Evolutionary conservation across 2,797 vertebrate species (phyloP).

Genomic region (Sarcoramphus papa): DNA sequence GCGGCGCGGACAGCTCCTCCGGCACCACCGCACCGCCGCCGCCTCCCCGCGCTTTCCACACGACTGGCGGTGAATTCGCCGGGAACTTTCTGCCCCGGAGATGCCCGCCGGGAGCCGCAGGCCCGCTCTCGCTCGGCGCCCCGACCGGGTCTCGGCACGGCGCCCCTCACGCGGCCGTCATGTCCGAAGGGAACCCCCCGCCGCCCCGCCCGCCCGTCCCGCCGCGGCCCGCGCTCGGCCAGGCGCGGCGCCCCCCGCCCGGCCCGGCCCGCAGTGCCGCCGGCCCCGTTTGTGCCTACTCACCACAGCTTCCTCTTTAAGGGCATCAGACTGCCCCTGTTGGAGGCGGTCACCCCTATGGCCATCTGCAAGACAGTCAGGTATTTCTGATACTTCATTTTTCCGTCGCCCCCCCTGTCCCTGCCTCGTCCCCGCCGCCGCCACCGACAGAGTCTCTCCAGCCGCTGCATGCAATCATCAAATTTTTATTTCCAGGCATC

Average conservation of each 20-base stretch:
- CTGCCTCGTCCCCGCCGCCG: slow-evolving; percentile 83
- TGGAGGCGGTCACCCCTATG: slow-evolving; percentile 96
- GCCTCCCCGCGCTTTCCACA: neutral
- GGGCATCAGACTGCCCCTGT: slow-evolving; percentile 95
- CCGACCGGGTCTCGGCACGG: neutral
- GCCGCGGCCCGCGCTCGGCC: neutral
- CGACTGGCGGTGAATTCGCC: neutral
- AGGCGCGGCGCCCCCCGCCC: neutral
- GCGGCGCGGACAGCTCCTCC: slow-evolving; percentile 11
- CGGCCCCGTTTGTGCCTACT: slow-evolving; percentile 77
- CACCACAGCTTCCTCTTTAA: slow-evolving; percentile 97
- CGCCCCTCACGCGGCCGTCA: neutral
- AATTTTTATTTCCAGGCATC: slow-evolving; percentile 87
- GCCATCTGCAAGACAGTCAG: slow-evolving; percentile 99
- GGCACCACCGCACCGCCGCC: neutral
- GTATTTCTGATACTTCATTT: slow-evolving; percentile 99
- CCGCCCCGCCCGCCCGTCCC: neutral
- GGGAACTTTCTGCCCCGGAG: neutral
- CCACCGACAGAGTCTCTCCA: slow-evolving; percentile 77
- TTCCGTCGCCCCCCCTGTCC: slow-evolving; percentile 80
- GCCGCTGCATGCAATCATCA: slow-evolving; percentile 89
- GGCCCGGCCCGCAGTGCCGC: neutral
- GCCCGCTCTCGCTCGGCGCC: neutral
- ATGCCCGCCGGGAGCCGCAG: neutral
- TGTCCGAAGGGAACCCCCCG: neutral